Conservation (phyloP, 2,888 invertebrate species). For the Drosophila suboccidentalis region DNA sequence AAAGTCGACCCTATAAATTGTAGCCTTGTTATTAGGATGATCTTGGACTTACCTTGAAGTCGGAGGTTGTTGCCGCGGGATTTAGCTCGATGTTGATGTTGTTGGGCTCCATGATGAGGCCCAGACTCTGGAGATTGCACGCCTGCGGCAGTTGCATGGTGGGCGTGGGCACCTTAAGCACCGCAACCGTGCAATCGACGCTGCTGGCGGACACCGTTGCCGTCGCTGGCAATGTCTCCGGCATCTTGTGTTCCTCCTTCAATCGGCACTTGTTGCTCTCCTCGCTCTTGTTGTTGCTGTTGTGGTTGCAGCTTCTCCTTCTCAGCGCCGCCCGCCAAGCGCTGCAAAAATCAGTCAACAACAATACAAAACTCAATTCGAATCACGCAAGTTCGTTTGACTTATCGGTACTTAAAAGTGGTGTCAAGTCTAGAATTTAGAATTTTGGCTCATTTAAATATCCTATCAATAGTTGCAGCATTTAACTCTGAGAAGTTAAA, state of each 20-base stretch:
- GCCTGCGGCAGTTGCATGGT: constrained; percentile 70
- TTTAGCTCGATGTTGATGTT: constrained; percentile 72
- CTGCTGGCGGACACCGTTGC: constrained; percentile 75
- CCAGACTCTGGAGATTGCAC: constrained; percentile 71
- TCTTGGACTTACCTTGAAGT: constrained; percentile 62
- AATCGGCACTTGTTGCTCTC: not conserved
- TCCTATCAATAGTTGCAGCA: too few relatives aligned
- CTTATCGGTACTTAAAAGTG: not conserved
- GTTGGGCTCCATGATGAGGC: constrained; percentile 75
- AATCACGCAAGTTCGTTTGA: not conserved
- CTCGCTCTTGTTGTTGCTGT: not conserved
- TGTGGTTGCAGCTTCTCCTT: constrained; percentile 4
- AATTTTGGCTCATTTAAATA: not conserved
- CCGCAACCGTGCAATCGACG: constrained; percentile 75
- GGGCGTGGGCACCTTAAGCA: constrained; percentile 74
- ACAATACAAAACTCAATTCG: not conserved
- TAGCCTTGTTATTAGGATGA: not conserved
- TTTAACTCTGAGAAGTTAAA: too few relatives aligned
- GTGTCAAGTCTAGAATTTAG: too few relatives aligned
- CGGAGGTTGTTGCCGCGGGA: constrained; percentile 63
- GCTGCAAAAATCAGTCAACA: constrained; percentile 27
- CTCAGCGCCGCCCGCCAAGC: constrained; percentile 21
- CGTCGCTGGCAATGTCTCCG: constrained; percentile 75
- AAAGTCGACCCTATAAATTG: too few relatives aligned
- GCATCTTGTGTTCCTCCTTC: constrained; percentile 52